Conservation (phyloP, 2,113 vertebrate genomes). For the Serilophus lunatus region DNA sequence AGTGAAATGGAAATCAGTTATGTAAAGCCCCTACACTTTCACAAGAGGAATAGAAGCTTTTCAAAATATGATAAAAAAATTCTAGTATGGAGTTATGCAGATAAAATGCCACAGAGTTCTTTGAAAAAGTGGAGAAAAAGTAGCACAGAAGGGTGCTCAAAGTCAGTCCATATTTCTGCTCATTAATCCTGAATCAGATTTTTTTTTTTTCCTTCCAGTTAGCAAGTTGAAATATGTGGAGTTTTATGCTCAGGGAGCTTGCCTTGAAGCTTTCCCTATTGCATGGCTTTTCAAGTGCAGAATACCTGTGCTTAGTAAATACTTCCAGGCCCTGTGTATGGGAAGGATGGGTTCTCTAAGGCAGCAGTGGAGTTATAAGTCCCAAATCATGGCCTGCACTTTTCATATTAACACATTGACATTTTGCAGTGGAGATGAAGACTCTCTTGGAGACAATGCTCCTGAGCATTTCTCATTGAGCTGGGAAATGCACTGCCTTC, state of each 20-base stretch:
- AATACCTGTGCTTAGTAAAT: neutral
- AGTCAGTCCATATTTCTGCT: neutral
- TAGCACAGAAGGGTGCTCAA: neutral
- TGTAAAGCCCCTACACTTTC: neutral
- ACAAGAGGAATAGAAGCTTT: neutral
- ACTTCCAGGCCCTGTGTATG: neutral
- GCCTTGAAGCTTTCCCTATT: neutral
- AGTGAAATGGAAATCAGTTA: neutral
- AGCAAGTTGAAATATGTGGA: neutral
- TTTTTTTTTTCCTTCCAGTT: neutral
- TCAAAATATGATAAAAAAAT: neutral
- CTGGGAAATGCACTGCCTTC: neutral
- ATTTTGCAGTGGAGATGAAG: neutral
- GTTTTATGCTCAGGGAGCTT: neutral
- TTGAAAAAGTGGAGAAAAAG: neutral
- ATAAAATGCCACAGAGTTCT: neutral
- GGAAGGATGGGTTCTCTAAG: neutral
- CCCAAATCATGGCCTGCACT: neutral
- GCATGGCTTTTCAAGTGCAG: neutral
- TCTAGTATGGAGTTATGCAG: neutral
- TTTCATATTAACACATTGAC: neutral
- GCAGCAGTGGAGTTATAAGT: neutral
- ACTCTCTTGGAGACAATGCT: neutral
- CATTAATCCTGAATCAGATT: neutral
- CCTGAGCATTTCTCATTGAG: neutral